Evolutionary conservation across 2,888 invertebrate species (phyloP), one percentile per base, ranked within the genome.

Genomic region (Pseudeuparius sepicola): DNA sequence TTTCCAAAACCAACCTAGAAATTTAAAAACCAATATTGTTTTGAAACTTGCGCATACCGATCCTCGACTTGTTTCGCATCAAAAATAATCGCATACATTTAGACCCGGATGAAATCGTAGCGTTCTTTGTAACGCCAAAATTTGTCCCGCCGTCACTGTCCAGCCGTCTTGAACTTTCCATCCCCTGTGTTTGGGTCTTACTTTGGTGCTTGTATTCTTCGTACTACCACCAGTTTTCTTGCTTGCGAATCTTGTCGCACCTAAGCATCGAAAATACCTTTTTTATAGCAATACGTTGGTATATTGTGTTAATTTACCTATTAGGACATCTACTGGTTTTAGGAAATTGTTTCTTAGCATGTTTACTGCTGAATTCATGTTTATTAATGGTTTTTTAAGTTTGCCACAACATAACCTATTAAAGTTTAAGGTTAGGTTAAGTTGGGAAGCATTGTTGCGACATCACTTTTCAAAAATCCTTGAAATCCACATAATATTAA

Each of bases 1-100:
- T 67, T 69, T 3, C 84, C 85, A 47, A 87, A 71, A 1, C 86
- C 86, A 48, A 89, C 90, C 90, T 90, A 57, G 23, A n/a, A n/a
- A n/a, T n/a, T n/a, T n/a, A n/a, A n/a, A n/a, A n/a, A n/a, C n/a
- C n/a, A n/a, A n/a, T n/a, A n/a, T n/a, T n/a, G n/a, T n/a, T n/a
- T n/a, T n/a, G n/a, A n/a, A n/a, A n/a, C n/a, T n/a, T n/a, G n/a
- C n/a, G n/a, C n/a, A n/a, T n/a, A n/a, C n/a, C n/a, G n/a, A n/a
- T n/a, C n/a, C n/a, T n/a, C n/a, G n/a, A n/a, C n/a, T n/a, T n/a
- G n/a, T n/a, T n/a, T 26, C 12, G n/a, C 20, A 4, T 15, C 9
- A 7, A 12, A 24, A 13, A 7, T n/a, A 26, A 11, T 13, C 12
- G 58, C 66, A 60, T 61, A 85, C 86, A 65, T 85, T 77, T 34